These are phyloP conservation scores for Drosophila nebulosa DNA, from an alignment of 1,140 invertebrate species.

Conservation along the genomic window DNA sequence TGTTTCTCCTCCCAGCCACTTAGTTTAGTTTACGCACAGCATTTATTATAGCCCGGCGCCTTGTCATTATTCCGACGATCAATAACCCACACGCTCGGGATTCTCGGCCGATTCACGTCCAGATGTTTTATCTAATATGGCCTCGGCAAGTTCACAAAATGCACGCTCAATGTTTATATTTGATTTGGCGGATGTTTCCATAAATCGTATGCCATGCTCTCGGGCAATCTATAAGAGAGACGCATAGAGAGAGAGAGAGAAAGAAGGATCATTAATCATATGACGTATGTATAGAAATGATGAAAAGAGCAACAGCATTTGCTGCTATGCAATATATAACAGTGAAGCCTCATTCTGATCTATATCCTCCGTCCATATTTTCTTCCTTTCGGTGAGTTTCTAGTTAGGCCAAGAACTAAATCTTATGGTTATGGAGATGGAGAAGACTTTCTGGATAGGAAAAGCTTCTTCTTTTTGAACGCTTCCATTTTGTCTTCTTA, in stretches of 20 bases:
- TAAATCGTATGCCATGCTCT: conserved; percentile 98
- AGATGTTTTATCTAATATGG: conserved; percentile 94
- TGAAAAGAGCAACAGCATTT: not conserved
- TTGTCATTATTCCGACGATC: conserved; percentile 83
- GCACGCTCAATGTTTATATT: conserved; percentile 99
- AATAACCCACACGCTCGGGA: conserved; percentile 85
- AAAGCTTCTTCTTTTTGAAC: too few species aligned
- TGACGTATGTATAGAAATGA: conserved; percentile 17
- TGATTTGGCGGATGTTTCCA: conserved; percentile 99
- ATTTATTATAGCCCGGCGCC: conserved; percentile 79
- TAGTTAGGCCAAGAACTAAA: too few species aligned
- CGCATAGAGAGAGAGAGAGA: not conserved
- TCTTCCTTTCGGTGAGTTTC: too few species aligned
- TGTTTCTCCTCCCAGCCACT: not conserved
- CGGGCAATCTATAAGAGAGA: conserved; percentile 90
- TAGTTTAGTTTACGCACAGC: conserved; percentile 72
- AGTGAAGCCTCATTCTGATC: not conserved
- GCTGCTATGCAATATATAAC: not conserved
- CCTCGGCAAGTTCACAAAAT: conserved; percentile 97
- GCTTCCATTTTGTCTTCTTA: too few species aligned
- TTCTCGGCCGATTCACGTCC: conserved; percentile 86
- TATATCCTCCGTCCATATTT: too few species aligned
- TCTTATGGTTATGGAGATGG: too few species aligned
- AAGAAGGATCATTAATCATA: not conserved
- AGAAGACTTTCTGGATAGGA: too few species aligned